Evolutionary conservation across 1,140 invertebrate genomes (phyloP), one percentile per base, ranked within the genome.

Genomic region (Drosophila lacertosa): DNA sequence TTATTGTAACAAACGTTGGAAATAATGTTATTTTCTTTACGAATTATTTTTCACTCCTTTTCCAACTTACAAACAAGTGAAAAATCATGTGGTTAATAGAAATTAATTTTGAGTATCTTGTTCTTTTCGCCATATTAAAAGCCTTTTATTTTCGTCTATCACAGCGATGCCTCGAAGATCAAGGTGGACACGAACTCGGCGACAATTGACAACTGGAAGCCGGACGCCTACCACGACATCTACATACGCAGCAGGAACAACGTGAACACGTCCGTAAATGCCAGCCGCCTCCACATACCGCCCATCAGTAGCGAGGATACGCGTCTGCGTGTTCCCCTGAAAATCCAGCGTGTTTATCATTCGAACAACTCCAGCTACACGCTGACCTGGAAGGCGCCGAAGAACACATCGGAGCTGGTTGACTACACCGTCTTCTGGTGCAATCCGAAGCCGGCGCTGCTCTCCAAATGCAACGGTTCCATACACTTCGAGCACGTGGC

Each of bases 381-480:
- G 35, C 60, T 91, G 1, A 74, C 75, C 39, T 91, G 89, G 89
- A 69, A 71, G 63, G 53, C 82, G n/a, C 89, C 89, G 0, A 51
- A 70, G n/a, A 68, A 78, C 42, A 24, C 6, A 2, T 4, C 13
- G 0, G 51, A 64, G 2, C 45, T 91, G n/a, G 37, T 51, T 5
- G 73, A 86, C 64, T 91, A 89, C 51, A 91, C 89, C 0, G 83
- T 91, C 0, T 91, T 79, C 67, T 91, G 89, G 89, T 91, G 89
- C 55, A 63, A 74, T 2, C 47, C 86, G 0, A 82, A 79, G 40
- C 67, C 70, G 6, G 80, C 65, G 4, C 47, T 70, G 5, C 64
- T 58, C 5, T 77, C 75, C 10, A 83, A 90, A 24, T 91, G 89
- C 58, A 62, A 82, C 7, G 89, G 81, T 4, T 59, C 89, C 1